phyloP scores from a whole-genome alignment of 2,888 invertebrate genomes.

The Athrips mouffetella region DNA sequence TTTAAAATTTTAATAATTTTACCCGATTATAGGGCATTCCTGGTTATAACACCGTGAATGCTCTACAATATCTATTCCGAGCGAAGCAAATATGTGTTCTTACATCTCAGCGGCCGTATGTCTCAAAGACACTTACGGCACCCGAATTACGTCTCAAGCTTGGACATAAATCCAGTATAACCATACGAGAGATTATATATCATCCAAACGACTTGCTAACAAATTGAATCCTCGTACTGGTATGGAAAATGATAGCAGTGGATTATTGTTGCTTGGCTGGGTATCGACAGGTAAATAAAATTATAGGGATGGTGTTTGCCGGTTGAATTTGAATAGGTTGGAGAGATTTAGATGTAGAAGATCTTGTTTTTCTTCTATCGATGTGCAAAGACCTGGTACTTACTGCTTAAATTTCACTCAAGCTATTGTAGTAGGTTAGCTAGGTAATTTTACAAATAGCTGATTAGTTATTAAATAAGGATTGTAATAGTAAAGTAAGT shows the following conservation, averaged over 20 bases:
- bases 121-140: slow-evolving; percentile 17
- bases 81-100: too few species aligned
- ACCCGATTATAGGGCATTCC: too few species aligned
- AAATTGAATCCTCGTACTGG: slow-evolving; percentile 44
- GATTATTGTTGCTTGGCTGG: slow-evolving; percentile 15
- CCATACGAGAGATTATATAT: slow-evolving; percentile 43
- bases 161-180: slow-evolving; percentile 45
- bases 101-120: slow-evolving; percentile 7
- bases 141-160: slow-evolving; percentile 31
- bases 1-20: too few species aligned
- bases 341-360: too few species aligned
- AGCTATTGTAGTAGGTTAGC: too few species aligned
- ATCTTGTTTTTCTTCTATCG: neutral
- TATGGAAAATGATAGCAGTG: slow-evolving; percentile 9
- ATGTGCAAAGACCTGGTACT: too few species aligned
- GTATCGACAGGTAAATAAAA: slow-evolving; percentile 11
- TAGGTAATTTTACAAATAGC: too few species aligned
- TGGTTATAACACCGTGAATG: too few species aligned
- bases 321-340: neutral
- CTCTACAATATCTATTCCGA: too few species aligned
- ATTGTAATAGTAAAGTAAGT: too few species aligned
- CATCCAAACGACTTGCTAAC: slow-evolving; percentile 53
- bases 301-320: neutral
- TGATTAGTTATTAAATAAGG: too few species aligned
- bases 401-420: too few species aligned